Evolutionary conservation across 2,888 invertebrate genomes (phyloP).

Genomic region (Nipponacmea schrenckii): DNA sequence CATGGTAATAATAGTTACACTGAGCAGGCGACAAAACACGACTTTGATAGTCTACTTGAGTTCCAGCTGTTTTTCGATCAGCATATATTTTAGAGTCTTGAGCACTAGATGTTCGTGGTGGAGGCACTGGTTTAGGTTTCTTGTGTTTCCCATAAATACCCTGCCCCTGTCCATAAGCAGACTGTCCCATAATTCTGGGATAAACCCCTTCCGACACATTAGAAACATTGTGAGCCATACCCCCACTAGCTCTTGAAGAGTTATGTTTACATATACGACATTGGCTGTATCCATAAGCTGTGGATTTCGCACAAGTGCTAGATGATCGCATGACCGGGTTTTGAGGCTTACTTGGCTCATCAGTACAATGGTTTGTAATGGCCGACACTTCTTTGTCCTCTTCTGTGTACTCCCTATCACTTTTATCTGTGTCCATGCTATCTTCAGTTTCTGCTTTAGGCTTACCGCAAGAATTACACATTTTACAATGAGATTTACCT

Average conservation of each 20-base stretch:
- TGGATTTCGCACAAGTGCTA: neutral
- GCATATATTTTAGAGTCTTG: neutral
- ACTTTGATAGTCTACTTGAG: neutral
- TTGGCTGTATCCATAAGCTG: neutral
- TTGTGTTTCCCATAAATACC: conserved; percentile 3
- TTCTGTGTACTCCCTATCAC: conserved; percentile 46
- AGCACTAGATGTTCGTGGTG: conserved; percentile 16
- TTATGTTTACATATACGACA: conserved; percentile 5
- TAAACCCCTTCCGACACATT: neutral
- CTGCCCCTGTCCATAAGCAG: neutral
- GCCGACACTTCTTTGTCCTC: conserved; percentile 56
- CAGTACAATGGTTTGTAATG: conserved; percentile 36
- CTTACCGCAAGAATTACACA: conserved; percentile 34
- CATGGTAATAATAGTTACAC: neutral
- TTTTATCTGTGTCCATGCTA: conserved; percentile 28
- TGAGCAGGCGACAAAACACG: neutral
- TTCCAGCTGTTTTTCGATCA: neutral
- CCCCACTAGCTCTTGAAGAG: neutral
- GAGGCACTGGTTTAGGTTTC: conserved; percentile 21
- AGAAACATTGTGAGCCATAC: neutral
- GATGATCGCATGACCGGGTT: conserved; percentile 12
- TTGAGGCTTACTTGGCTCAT: conserved; percentile 12
- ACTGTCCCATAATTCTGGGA: neutral
- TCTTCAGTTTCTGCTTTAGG: conserved; percentile 24
- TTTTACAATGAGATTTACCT: conserved; percentile 12